Conservation (phyloP, 2,797 vertebrate genomes). For the Leptoclinus maculatus region DNA sequence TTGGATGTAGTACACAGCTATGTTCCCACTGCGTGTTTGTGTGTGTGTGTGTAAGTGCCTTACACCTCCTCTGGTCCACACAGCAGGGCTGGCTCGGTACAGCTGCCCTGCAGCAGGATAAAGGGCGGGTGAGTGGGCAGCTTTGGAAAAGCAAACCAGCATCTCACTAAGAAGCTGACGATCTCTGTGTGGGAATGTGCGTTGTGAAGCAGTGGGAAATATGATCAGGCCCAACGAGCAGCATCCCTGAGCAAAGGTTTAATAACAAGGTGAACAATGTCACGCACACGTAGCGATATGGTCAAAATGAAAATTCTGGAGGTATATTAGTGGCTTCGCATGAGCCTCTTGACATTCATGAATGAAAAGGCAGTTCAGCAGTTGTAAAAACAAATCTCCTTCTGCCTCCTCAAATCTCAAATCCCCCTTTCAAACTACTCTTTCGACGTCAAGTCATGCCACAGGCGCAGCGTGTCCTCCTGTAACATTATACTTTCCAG, state of each 20-base stretch:
- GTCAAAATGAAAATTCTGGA: neutral
- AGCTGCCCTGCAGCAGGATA: conserved; percentile 65
- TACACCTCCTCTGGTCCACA: conserved; percentile 58
- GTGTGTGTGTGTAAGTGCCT: conserved; percentile 20
- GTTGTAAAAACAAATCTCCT: neutral
- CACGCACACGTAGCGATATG: neutral
- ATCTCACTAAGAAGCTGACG: conserved; percentile 57
- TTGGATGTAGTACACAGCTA: conserved; percentile 38
- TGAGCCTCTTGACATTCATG: conserved; percentile 25
- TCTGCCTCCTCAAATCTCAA: conserved; percentile 4
- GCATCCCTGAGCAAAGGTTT: conserved; percentile 40
- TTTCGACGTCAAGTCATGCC: conserved; percentile 21
- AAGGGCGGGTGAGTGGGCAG: conserved; percentile 69
- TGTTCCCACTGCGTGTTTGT: conserved; percentile 21
- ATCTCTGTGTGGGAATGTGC: conserved; percentile 28
- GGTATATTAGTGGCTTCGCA: neutral
- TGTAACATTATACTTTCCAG: conserved; percentile 1
- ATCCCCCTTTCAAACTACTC: conserved; percentile 16
- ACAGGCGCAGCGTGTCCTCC: neutral
- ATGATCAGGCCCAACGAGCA: conserved; percentile 34
- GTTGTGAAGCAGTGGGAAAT: conserved; percentile 30
- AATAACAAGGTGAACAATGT: conserved; percentile 42
- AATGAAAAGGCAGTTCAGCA: conserved; percentile 18
- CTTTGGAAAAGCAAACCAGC: conserved; percentile 64
- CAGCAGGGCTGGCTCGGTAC: conserved; percentile 58